Evolutionary conservation across 2,888 invertebrate genomes (phyloP), one percentile per base, ranked within the genome.

Genomic region (Drosophila demipolita): DNA sequence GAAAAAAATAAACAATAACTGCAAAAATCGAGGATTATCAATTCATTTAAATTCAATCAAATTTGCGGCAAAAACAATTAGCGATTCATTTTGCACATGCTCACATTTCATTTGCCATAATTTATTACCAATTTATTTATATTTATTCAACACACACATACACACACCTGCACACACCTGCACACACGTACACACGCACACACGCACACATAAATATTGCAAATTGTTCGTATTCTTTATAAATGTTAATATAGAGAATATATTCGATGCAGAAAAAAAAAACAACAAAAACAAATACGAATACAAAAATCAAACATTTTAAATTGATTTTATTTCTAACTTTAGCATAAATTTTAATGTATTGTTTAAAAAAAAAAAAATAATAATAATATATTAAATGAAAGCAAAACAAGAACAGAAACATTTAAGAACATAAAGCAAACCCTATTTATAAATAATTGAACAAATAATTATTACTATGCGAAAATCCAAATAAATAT

Each of bases 401-500:
- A 50, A 60, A 42, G 32, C 65, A 63, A 49, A 76, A 64, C 35
- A 69, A 63, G 45, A 76, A 64, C 29, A 69, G 49, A 58, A 62
- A 61, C 62, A 71, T 66, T 80, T 54, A 73, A 73, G 66, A 50
- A 64, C 58, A 64, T 62, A 62, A 66, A 55, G 45, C 42, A 76
- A 73, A 68, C 66, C 66, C 67, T 73, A 75, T 60, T 64, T 70
- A 81, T 78, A 74, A 85, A 83, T 80, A 66, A 79, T 80, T 80
- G 29, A 60, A 63, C 55, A 80, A 78, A 76, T 86, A 82, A 88
- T 83, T 74, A 86, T 83, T 80, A 86, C 80, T 86, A 83, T 86
- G 84, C 84, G 59, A 80, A 82, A 82, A 89, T 89, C 87, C 80
- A 87, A 82, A 89, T 87, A 86, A 88, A 88, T 86, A 83, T 66